Base-by-base conservation (phyloP, 2,797 vertebrate species). In the Pseudocheirus occidentalis region DNA sequence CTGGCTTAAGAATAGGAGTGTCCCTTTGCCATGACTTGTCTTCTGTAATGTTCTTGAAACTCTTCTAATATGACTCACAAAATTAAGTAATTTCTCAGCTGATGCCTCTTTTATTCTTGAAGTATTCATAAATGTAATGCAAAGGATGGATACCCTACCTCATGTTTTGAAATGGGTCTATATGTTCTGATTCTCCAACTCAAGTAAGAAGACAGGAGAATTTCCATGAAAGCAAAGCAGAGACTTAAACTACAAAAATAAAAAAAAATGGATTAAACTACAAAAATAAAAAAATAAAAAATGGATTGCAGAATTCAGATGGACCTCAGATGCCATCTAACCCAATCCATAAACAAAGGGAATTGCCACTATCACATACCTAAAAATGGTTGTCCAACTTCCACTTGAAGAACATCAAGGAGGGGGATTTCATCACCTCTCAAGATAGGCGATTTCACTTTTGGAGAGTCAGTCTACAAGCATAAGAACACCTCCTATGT, bases 161-260 rank as follows among this genome's bases (percentile, higher is more conserved):
- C 56, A 91, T 62, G 95, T 90, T 90, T 91, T 90, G 12, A 90
- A 66, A 56, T 6, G 81, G 90, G 94, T 93, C 92, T 81, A 92
- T 92, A 91, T 56, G 90, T 92, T 95, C 55, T 96, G 54, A 66
- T 59, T 28, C 92, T 93, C 94, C 94, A 96, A 94, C 92, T 92
- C 56, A 28, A 2, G 94, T 55, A 54, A 73, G 92, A 93, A 91
- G 73, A 62, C 89, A 93, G 89, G 91, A 90, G 58, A 90, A 90
- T 90, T 95, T 56, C 90, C 91, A 62, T 27, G 52, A 95, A 91
- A 95, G 94, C 59, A 7, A 7, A 31, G 46, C 21, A 54, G 56
- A 57, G 50, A 90, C 56, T 57, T 89, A 94, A 90, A 58, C 92
- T 50, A 54, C 52, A 14, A 58, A 27, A 57, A 57, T 56, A 21